Percentiles rank a stretch among this genome's conserved stretches.
These are phyloP conservation scores for Pomacea canaliculata DNA, from an alignment of 2,888 invertebrate species.

Conservation along the genomic window DNA sequence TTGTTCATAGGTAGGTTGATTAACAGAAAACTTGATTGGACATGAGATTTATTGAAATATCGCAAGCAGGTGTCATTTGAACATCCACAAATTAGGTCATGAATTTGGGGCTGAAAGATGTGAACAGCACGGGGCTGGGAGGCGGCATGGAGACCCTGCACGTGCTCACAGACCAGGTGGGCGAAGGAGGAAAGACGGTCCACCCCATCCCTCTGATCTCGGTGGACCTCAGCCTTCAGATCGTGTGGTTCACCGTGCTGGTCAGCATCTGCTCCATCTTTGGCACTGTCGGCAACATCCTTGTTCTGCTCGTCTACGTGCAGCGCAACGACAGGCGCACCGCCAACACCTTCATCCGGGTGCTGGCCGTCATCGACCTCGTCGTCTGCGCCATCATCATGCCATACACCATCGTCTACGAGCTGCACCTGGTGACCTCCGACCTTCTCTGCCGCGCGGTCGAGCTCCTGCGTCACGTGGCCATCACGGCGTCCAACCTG, in stretches of 20 bases:
- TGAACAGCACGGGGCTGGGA: no score
- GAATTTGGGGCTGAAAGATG: no score
- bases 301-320: slow-evolving; percentile 50
- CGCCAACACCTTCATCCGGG: slow-evolving; percentile 54
- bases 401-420: slow-evolving; percentile 54
- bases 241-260: slow-evolving; percentile 33
- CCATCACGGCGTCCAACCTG: slow-evolving; percentile 43
- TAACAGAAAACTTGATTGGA: no score
- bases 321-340: slow-evolving; percentile 40
- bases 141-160: no score
- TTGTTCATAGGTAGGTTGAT: no score
- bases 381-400: slow-evolving; percentile 48
- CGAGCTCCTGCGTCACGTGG: slow-evolving; percentile 50
- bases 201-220: not conserved
- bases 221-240: not conserved
- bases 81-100: no score
- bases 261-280: slow-evolving; percentile 40
- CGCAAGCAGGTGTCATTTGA: no score
- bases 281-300: slow-evolving; percentile 51
- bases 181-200: not conserved
- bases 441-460: slow-evolving; percentile 47
- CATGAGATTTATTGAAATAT: no score
- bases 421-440: slow-evolving; percentile 48
- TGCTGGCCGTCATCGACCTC: slow-evolving; percentile 50
- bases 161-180: no score